phyloP scores from a whole-genome alignment of 2,888 invertebrate species.

The Hyalella azteca region DNA sequence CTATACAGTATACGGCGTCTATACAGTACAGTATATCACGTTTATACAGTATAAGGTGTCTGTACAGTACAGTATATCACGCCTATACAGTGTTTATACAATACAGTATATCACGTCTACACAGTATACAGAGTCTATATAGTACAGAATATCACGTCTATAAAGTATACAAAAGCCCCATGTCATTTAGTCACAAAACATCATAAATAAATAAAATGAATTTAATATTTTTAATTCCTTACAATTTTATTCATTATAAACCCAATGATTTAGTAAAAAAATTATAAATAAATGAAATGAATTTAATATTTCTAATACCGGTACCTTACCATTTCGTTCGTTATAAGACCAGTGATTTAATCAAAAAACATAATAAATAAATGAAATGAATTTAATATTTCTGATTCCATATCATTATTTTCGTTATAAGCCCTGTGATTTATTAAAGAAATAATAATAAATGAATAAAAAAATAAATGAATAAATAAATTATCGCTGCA shows the following conservation, averaged over 20 bases:
- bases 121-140: not conserved
- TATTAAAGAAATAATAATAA: not conserved
- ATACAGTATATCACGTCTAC: not conserved
- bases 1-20: not conserved
- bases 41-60: not conserved
- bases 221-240: not conserved
- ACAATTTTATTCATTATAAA: not conserved
- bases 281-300: not conserved
- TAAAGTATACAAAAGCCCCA: not conserved
- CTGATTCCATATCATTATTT: not conserved
- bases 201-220: not conserved
- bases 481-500: not conserved
- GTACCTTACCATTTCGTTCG: not conserved
- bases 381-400: not conserved
- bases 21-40: not conserved
- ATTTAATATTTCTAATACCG: not conserved
- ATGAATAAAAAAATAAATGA: not conserved
- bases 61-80: too few species aligned
- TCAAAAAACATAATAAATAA: not conserved
- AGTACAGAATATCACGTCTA: not conserved
- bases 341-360: not conserved
- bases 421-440: not conserved
- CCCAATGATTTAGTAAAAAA: not conserved
- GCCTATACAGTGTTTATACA: too few species aligned
- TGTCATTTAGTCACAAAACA: not conserved